Evolutionary conservation across 1,140 invertebrate species (phyloP), one percentile per base, ranked within the genome.

Genomic region (Drosophila nigrodunni): DNA sequence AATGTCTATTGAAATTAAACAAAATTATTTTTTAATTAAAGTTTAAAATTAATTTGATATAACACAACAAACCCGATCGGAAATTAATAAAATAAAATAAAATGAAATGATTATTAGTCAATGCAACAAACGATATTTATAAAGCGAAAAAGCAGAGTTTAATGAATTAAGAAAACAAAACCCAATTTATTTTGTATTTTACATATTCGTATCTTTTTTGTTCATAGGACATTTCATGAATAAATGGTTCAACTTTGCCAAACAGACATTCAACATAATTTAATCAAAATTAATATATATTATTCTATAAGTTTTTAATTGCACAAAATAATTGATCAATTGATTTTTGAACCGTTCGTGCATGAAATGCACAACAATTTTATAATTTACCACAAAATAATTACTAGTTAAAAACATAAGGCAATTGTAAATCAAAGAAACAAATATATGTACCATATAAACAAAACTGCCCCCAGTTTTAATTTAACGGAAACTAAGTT

Each of bases 121-220:
- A 82, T 74, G 79, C 75, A 86, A 87, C 78, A 82, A 81, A 86
- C 67, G 67, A 86, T 86, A 86, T 78, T 82, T 87, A 73, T 87
- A 69, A 68, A 71, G 47, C 59, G 34, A 74, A 64, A 64, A 35
- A 74, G 15, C 34, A 57, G 30, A 62, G 41, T 46, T 55, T 30
- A 64, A 15, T 64, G n/a, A 54, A 18, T 64, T 71, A 66, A 46
- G 30, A 66, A 6, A 13, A n/a, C n/a, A 37, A 35, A 50, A 39
- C 30, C 13, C 4, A 50, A 49, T 50, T 37, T 37, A 54, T 54
- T 41, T 47, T 44, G 57, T 67, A 65, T 46, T 59, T 67, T 65
- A 52, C 30, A 66, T 65, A 71, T 60, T 70, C 7, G n/a, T n/a
- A 13, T 54, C n/a, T 49, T 37, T 54, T 59, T 72, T 77, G 68